Conservation (phyloP, 2,113 vertebrate species). For the Lagopus muta region DNA sequence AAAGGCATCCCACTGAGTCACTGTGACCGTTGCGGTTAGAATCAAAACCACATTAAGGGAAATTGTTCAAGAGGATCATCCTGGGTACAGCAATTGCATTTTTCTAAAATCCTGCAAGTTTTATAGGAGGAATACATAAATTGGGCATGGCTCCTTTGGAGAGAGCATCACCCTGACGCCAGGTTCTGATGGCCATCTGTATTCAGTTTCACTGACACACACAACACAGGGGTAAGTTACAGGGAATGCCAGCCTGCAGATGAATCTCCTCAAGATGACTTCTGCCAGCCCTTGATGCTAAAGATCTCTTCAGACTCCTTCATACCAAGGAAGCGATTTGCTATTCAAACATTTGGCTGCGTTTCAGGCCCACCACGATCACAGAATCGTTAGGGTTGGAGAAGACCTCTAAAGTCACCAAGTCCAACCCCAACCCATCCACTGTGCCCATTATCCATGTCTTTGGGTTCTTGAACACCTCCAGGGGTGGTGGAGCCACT, state of each 20-base stretch:
- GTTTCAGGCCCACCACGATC: not conserved
- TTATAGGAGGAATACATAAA: not conserved
- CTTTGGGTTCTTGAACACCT: too few species aligned
- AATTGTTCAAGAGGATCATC: not conserved
- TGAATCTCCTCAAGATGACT: not conserved
- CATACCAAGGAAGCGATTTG: not conserved
- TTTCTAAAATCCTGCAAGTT: not conserved
- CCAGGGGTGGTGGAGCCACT: too few species aligned
- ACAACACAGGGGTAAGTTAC: not conserved
- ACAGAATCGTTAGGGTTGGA: too few species aligned
- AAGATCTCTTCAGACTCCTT: not conserved
- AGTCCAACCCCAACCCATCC: too few species aligned
- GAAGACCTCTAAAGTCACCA: too few species aligned
- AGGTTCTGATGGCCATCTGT: not conserved
- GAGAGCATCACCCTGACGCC: not conserved
- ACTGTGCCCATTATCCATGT: too few species aligned
- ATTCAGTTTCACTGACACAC: not conserved
- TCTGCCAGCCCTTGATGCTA: not conserved
- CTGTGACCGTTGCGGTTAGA: not conserved
- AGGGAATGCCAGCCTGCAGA: not conserved
- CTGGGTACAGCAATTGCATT: not conserved
- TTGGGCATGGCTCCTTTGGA: not conserved
- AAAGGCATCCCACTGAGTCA: not conserved
- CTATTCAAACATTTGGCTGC: not conserved
- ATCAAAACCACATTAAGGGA: not conserved